Conservation (phyloP, 2,888 invertebrate genomes). For the Pseudococcus jackbeardsleyi region DNA sequence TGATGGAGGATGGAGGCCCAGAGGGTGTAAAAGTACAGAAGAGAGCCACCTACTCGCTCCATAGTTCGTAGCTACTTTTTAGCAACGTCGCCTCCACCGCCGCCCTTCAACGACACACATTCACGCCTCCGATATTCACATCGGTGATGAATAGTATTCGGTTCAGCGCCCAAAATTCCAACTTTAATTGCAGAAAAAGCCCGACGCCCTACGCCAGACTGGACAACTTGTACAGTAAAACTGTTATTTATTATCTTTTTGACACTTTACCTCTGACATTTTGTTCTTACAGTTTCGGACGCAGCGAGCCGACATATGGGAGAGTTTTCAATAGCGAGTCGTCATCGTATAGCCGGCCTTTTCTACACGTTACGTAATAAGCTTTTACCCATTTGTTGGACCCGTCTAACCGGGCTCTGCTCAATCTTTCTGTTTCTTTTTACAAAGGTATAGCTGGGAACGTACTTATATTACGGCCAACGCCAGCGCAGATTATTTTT, state of each 20-base stretch:
- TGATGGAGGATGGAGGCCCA: not conserved
- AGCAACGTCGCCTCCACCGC: not conserved
- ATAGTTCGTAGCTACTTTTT: constrained; percentile 5
- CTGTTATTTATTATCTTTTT: constrained; percentile 57
- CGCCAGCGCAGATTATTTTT: constrained; percentile 14
- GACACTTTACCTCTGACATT: constrained; percentile 54
- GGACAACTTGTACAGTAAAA: constrained; percentile 35
- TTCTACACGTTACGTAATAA: constrained; percentile 19
- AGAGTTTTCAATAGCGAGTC: constrained; percentile 13
- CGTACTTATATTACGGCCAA: not conserved
- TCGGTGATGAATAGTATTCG: constrained; percentile 52
- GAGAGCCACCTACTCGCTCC: not conserved
- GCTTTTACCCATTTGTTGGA: constrained; percentile 8
- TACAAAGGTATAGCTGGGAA: not conserved
- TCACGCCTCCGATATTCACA: constrained; percentile 21
- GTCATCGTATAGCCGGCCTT: not conserved
- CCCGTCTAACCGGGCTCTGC: not conserved
- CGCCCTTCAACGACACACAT: not conserved
- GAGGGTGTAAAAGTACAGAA: not conserved
- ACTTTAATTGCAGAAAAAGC: constrained; percentile 57
- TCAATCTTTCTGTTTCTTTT: not conserved
- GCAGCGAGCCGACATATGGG: not conserved
- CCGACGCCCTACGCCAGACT: not conserved
- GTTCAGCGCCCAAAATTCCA: constrained; percentile 48
- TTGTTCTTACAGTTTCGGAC: constrained; percentile 30